Percentiles rank a stretch among this genome's conserved stretches.
Conservation (phyloP, 92 coral and sea anemone species). For the Parazoanthus swiftii region DNA sequence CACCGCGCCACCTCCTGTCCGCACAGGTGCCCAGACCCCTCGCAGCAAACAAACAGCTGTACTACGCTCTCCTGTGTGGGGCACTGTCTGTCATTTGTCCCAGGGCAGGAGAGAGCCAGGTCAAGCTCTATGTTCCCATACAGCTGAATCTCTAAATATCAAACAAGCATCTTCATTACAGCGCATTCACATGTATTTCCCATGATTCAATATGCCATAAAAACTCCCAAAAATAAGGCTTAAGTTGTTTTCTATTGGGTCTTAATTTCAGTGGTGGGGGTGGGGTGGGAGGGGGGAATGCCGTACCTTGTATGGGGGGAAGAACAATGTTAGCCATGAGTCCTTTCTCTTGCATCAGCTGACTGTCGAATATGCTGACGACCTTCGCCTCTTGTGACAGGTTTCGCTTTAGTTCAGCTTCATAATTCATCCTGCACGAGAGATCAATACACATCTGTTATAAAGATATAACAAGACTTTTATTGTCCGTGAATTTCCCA, state of each 20-base stretch:
- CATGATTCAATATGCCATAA: not conserved
- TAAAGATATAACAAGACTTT: not conserved
- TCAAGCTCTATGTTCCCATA: constrained; percentile 89
- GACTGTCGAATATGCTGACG: constrained; percentile 58
- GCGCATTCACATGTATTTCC: not conserved
- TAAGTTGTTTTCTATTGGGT: too few relatives aligned
- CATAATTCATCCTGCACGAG: constrained; percentile 71
- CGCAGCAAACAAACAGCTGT: constrained; percentile 84
- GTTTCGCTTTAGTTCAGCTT: constrained; percentile 59
- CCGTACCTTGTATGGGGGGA: constrained; percentile 63
- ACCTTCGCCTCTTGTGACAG: constrained; percentile 53
- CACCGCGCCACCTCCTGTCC: constrained; percentile 89
- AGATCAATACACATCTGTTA: not conserved
- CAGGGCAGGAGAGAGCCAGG: constrained; percentile 83
- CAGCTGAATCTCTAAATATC: constrained; percentile 67
- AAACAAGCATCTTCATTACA: not conserved
- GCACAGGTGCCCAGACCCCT: constrained; percentile 60
- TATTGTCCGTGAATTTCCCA: not conserved
- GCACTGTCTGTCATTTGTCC: constrained; percentile 75
- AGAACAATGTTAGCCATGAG: constrained; percentile 48
- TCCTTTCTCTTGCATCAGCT: constrained; percentile 59
- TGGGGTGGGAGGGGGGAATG: too few relatives aligned
- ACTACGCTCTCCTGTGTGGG: constrained; percentile 89
- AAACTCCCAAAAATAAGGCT: too few relatives aligned
- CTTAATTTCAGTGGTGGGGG: too few relatives aligned